Evolutionary conservation across 1,140 invertebrate genomes (phyloP), one percentile per base, ranked within the genome.

Genomic region (Steinernema feltiae): DNA sequence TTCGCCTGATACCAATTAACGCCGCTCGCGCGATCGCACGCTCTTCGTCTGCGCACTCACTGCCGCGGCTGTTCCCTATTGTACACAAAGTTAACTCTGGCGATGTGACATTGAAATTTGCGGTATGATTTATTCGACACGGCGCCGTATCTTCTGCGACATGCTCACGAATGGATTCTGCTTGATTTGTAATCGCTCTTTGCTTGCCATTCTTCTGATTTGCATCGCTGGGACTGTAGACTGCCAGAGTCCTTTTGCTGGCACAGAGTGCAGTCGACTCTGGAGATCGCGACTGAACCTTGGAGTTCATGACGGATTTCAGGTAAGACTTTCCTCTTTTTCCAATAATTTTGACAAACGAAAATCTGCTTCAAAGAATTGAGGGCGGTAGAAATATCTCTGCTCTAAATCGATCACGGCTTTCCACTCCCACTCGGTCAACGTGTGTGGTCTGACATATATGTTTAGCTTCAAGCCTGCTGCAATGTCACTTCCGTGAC

Each of bases 401-500:
- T n/a, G n/a, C n/a, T n/a, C n/a, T n/a, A n/a, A n/a, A n/a, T n/a
- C n/a, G n/a, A n/a, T n/a, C n/a, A n/a, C n/a, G n/a, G n/a, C n/a
- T n/a, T n/a, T n/a, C n/a, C n/a, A n/a, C n/a, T n/a, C n/a, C n/a
- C n/a, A n/a, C n/a, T n/a, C n/a, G n/a, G n/a, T n/a, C n/a, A n/a
- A 27, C 24, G 53, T 63, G 53, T 63, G 53, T 63, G 53, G 53
- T 63, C 53, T 63, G 24, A 63, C 3, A 3, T n/a, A 3, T 3
- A 15, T 21, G 15, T 63, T 74, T 32, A 74, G 73, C 73, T 74
- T 1, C 73, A 71, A 74, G 73, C 69, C 17, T 74, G 73, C 48
- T 74, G 73, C 48, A 74, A 74, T 32, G 53, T 74, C 7, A 15
- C 53, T 21, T 27, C 15, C 3, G 53, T 63, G 7, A 17, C 12